Evolutionary conservation across 2,113 vertebrate genomes (phyloP).

Genomic region (Bufo gargarizans): DNA sequence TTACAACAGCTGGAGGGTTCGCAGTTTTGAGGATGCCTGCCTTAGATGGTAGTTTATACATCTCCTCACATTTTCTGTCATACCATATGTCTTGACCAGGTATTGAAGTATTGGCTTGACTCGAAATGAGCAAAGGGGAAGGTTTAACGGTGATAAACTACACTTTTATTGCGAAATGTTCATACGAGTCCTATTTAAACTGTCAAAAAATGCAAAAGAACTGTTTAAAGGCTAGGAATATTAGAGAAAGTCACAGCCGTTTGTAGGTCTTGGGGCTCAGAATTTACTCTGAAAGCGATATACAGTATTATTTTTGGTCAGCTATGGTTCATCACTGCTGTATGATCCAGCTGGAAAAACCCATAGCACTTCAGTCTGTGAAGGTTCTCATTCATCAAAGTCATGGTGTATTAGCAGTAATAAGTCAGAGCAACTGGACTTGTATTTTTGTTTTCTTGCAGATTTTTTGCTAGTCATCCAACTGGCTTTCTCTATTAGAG

Average conservation of each 20-base stretch:
- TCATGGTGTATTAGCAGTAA: too few relatives aligned
- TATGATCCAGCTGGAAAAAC: too few relatives aligned
- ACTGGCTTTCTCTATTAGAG: too few relatives aligned
- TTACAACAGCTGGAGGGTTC: too few relatives aligned
- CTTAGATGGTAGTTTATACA: conserved; percentile 18
- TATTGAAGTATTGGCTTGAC: conserved; percentile 1
- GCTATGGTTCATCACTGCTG: too few relatives aligned
- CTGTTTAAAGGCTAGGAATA: not conserved
- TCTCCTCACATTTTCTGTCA: not conserved
- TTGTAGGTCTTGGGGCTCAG: not conserved
- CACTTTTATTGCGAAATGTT: not conserved
- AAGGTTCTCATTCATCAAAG: too few relatives aligned
- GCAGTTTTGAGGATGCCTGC: not conserved
- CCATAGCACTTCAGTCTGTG: too few relatives aligned
- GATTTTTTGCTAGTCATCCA: too few relatives aligned
- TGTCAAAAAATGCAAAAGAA: not conserved
- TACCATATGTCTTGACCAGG: not conserved
- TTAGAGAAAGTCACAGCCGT: not conserved
- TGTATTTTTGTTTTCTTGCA: too few relatives aligned
- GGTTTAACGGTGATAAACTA: not conserved
- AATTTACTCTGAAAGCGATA: not conserved
- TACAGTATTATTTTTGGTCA: too few relatives aligned
- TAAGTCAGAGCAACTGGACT: too few relatives aligned
- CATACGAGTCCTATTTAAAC: not conserved
- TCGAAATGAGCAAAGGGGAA: conserved; percentile 12